Evolutionary conservation across 2,888 invertebrate genomes (phyloP).

Genomic region (Mystacides longicornis): DNA sequence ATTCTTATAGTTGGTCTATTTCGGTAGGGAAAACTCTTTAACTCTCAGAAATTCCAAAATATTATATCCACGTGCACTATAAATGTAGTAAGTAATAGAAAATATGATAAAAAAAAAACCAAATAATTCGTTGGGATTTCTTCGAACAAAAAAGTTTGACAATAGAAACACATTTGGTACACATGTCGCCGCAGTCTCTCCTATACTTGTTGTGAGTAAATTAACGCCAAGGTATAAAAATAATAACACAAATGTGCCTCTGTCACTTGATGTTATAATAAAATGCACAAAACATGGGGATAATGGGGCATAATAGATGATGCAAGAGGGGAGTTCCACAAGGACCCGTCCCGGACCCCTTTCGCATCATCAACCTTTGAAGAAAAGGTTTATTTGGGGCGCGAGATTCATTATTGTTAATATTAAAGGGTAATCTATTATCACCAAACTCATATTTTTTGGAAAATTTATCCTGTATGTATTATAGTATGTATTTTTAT

Average conservation of each 20-base stretch:
- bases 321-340: slow-evolving; percentile 1
- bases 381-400: slow-evolving; percentile 1
- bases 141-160: no score
- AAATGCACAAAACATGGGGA: not conserved
- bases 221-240: slow-evolving; percentile 2
- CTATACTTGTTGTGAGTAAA: not conserved
- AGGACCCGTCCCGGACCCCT: not conserved
- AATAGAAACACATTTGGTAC: not conserved
- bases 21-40: no score
- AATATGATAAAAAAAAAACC: no score
- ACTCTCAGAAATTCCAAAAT: no score
- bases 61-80: no score
- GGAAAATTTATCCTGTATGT: no score
- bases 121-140: no score
- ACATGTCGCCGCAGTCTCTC: not conserved
- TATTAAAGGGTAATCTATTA: not conserved
- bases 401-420: not conserved
- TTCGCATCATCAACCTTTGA: not conserved
- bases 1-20: no score
- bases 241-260: not conserved
- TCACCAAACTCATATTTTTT: no score
- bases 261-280: slow-evolving; percentile 1
- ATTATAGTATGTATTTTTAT: no score
- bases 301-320: not conserved
- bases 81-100: no score